Conservation (phyloP, 2,797 vertebrate species). For the Dryobates pubescens region DNA sequence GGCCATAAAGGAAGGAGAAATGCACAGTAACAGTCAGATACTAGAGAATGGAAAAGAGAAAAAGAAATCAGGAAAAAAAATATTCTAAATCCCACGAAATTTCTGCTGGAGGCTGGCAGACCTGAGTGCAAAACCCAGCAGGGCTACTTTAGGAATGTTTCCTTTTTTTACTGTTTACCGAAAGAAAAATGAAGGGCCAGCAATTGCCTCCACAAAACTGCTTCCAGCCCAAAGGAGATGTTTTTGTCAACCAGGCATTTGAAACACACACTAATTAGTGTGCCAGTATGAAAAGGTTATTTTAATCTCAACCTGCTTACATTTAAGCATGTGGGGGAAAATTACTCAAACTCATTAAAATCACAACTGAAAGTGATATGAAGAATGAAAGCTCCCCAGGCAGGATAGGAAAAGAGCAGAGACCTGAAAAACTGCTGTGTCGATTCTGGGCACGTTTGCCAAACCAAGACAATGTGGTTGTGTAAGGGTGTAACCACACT, state of each 20-base stretch:
- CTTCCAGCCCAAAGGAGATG: not conserved
- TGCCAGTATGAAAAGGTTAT: not conserved
- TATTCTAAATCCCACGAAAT: not conserved
- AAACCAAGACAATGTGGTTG: not conserved
- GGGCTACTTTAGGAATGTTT: not conserved
- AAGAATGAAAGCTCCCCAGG: slow-evolving; percentile 35
- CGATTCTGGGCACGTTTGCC: not conserved
- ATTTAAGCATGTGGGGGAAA: not conserved
- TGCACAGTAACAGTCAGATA: not conserved
- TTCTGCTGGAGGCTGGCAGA: not conserved
- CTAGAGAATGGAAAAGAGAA: not conserved
- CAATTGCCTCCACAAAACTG: not conserved
- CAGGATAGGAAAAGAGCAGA: not conserved
- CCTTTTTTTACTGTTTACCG: not conserved
- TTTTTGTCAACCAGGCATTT: not conserved
- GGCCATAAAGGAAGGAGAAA: not conserved
- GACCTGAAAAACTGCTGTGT: slow-evolving; percentile 10
- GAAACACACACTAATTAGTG: not conserved
- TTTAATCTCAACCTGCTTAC: slow-evolving; percentile 15
- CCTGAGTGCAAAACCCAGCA: not conserved
- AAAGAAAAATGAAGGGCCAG: not conserved
- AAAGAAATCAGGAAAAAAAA: not conserved
- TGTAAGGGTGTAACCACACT: not conserved
- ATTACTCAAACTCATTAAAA: not conserved
- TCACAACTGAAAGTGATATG: slow-evolving; percentile 14